Base-by-base conservation (phyloP, 1,140 invertebrate species). In the Drosophila mayri region DNA sequence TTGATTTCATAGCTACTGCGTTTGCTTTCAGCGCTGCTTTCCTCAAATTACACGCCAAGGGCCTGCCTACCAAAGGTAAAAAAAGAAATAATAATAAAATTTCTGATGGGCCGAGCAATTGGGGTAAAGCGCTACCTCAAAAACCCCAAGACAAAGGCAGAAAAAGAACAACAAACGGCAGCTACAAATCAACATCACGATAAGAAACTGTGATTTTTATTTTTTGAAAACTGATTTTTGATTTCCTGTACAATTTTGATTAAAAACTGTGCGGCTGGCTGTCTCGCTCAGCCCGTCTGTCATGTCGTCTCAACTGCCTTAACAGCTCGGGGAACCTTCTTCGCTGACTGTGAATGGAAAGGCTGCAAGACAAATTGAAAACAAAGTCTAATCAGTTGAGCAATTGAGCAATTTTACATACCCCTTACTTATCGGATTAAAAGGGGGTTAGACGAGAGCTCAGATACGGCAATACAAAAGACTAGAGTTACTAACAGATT, bases 201-300 rank as follows among this genome's bases (percentile, higher is more conserved):
- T 90, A 90, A 90, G 85, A 90, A 90, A 90, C 85, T 90, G 85
- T 90, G 85, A 90, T 90, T 90, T 90, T 90, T 90, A 90, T 90
- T 90, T 88, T 77, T 90, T 81, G 74, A 90, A 72, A 72, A 90
- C 78, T 90, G 86, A 90, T 90, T 90, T 90, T 90, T 90, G 85
- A 90, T 90, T 90, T 90, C 85, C 85, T 90, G 85, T 90, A 90
- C 86, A 90, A 90, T 90, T 90, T 90, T 90, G 85, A 90, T 90
- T 90, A 90, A 90, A 90, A 90, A 90, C 80, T 28, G 55, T 43
- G 57, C 59, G 57, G 54, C 60, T 72, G 57, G 54, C 60, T 72
- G 73, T 59, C 67, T 54, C 47, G 41, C 44, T 64, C 58, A 8
- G 12, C 16, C 30, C 30, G 40, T 73, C 57, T 43, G 22, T 55